These are phyloP conservation scores for Drosophila fuyamai DNA, from an alignment of 1,140 invertebrate genomes.

Conservation along the genomic window DNA sequence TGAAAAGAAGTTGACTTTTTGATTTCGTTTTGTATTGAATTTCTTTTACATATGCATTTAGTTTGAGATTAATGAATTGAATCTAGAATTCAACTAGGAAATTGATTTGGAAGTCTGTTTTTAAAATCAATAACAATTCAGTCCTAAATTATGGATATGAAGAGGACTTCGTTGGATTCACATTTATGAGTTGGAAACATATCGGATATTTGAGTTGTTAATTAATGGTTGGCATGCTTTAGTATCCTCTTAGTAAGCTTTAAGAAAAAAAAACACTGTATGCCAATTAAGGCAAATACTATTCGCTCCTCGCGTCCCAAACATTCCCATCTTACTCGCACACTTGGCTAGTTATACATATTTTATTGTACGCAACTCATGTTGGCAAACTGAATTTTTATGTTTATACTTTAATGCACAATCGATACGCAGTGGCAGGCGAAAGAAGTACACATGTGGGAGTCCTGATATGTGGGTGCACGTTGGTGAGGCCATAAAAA, in stretches of 20 bases:
- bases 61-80: conserved; percentile 21
- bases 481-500: conserved; percentile 52
- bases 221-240: conserved; percentile 17
- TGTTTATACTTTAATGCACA: conserved; percentile 68
- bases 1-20: conserved; percentile 23
- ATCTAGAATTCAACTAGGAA: conserved; percentile 24
- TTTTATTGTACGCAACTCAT: conserved; percentile 61
- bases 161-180: conserved; percentile 27
- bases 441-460: conserved; percentile 4
- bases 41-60: background rate
- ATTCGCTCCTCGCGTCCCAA: conserved; percentile 12
- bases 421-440: conserved; percentile 49
- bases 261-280: conserved; percentile 22
- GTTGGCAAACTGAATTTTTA: conserved; percentile 64
- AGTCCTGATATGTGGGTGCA: conserved; percentile 24
- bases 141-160: conserved; percentile 70
- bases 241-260: conserved; percentile 18
- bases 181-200: conserved; percentile 10
- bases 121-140: conserved; percentile 50
- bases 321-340: conserved; percentile 9
- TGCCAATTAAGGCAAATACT: conserved; percentile 45
- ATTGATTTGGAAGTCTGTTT: conserved; percentile 4
- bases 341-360: conserved; percentile 53
- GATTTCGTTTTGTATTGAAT: conserved; percentile 4
- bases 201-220: conserved; percentile 6